These are phyloP conservation scores for Dusona sp. DNA, from an alignment of 2,888 invertebrate genomes.

Conservation along the genomic window DNA sequence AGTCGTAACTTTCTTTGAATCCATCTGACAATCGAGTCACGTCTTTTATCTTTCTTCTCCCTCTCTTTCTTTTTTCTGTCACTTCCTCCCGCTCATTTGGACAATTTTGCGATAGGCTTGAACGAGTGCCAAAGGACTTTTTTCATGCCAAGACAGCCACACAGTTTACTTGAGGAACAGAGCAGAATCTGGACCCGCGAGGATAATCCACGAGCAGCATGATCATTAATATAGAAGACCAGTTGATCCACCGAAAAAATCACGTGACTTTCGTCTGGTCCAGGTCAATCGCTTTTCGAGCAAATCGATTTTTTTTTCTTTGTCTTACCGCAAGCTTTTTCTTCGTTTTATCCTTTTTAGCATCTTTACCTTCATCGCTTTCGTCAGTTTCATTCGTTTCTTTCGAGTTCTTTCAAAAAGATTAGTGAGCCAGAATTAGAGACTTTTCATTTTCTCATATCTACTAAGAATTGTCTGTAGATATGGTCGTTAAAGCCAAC, in stretches of 20 bases:
- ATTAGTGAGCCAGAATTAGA: slow-evolving; percentile 63
- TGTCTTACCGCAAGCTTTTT: slow-evolving; percentile 21
- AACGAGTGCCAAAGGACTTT: slow-evolving; percentile 26
- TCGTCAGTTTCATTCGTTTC: slow-evolving; percentile 42
- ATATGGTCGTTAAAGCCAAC: slow-evolving; percentile 22
- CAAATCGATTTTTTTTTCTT: slow-evolving; percentile 48
- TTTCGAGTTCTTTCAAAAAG: slow-evolving; percentile 43
- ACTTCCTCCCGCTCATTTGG: slow-evolving; percentile 53
- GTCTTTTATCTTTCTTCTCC: slow-evolving; percentile 10
- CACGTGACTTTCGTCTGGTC: slow-evolving; percentile 70
- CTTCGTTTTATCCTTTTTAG: slow-evolving; percentile 41
- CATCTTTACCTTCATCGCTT: slow-evolving; percentile 28
- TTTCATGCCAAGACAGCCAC: slow-evolving; percentile 14
- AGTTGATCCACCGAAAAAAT: slow-evolving; percentile 79
- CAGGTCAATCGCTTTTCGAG: slow-evolving; percentile 71
- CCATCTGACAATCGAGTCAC: slow-evolving; percentile 22
- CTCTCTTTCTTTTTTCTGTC: slow-evolving; percentile 7
- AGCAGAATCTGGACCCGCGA: slow-evolving; percentile 48
- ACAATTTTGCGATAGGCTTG: slow-evolving; percentile 59
- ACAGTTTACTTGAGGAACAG: slow-evolving; percentile 20
- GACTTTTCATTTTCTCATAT: slow-evolving; percentile 24
- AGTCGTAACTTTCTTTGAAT: slow-evolving; percentile 31
- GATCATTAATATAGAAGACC: slow-evolving; percentile 81
- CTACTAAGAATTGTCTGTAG: slow-evolving; percentile 7
- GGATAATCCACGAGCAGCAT: slow-evolving; percentile 77